Base-by-base conservation (phyloP, 2,888 invertebrate species). In the Agonum fuliginosum region DNA sequence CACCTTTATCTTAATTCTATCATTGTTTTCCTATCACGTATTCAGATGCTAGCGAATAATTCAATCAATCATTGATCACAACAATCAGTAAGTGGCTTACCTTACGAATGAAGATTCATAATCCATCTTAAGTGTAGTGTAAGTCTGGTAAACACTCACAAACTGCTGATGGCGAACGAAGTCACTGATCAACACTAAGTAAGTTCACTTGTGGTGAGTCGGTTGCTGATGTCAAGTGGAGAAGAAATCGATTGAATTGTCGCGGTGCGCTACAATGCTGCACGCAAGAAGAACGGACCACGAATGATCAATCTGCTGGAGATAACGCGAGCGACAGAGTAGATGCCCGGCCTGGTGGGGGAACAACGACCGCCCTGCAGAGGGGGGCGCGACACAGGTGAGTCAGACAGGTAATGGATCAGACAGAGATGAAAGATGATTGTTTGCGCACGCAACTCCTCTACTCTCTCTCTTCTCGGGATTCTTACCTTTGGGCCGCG, bases 361-460 rank as follows among this genome's bases (percentile, higher is more conserved):
- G 51, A 51, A 22, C 22, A 20, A 1, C 1, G 20, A 30, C 19
- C 10, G 19, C 10, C 51, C 2, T 24, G 43, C 22, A 43, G 43
- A 22, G 34, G 20, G 69, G 27, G 70, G 70, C 24, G 70, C 70
- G 43, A 70, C 24, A 43, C 69, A 70, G 70, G 70, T 70, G 70
- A 70, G 46, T 70, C 70, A 70, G 43, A 69, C 70, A 70, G 70
- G 70, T 70, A 70, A 46, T 48, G 70, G 70, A 43, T 22, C 46
- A 65, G 70, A 70, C 46, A 24, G 30, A 70, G 70, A 67, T 20
- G 41, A 27, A 46, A 19, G 65, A 65, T 65, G 65, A 34, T 34
- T 65, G 65, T 19, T 20, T 67, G 67, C 67, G 67, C 41, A 41
- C 65, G 67, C 67, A 41, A 54, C 22, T 8, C 8, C 17, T 46